Conservation (phyloP, 2,113 vertebrate genomes). For the Macquaria australasica region DNA sequence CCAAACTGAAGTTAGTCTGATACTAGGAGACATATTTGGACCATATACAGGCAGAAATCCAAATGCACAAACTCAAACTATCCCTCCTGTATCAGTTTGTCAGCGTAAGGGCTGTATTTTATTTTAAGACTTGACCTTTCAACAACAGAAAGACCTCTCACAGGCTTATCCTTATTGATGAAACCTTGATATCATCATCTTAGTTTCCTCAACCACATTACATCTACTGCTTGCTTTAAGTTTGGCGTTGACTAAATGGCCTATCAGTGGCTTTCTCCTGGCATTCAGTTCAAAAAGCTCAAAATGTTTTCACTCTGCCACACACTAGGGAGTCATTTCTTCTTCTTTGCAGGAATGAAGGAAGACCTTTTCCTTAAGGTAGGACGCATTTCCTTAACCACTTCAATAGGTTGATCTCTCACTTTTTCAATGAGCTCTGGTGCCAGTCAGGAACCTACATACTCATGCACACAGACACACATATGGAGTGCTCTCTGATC, state of each 20-base stretch:
- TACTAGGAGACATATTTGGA: not conserved
- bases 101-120: slow-evolving; percentile 17
- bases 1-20: not conserved
- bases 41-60: not conserved
- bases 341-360: not conserved
- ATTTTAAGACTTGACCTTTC: slow-evolving; percentile 62
- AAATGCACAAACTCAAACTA: not conserved
- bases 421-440: slow-evolving; percentile 1
- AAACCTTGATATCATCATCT: slow-evolving; percentile 10
- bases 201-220: slow-evolving; percentile 9
- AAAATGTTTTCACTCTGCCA: not conserved
- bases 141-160: slow-evolving; percentile 36
- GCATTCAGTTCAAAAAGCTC: not conserved
- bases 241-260: not conserved
- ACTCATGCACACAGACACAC: not conserved
- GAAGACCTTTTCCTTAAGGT: not conserved
- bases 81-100: slow-evolving; percentile 9
- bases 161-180: not conserved
- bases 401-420: not conserved
- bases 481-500: slow-evolving; percentile 39
- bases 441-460: not conserved
- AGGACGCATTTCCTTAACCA: slow-evolving; percentile 1
- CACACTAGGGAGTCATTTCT: not conserved
- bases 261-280: not conserved
- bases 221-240: slow-evolving; percentile 3